Base-by-base conservation (phyloP, 1,140 invertebrate genomes). In the Drosophila guanche region DNA sequence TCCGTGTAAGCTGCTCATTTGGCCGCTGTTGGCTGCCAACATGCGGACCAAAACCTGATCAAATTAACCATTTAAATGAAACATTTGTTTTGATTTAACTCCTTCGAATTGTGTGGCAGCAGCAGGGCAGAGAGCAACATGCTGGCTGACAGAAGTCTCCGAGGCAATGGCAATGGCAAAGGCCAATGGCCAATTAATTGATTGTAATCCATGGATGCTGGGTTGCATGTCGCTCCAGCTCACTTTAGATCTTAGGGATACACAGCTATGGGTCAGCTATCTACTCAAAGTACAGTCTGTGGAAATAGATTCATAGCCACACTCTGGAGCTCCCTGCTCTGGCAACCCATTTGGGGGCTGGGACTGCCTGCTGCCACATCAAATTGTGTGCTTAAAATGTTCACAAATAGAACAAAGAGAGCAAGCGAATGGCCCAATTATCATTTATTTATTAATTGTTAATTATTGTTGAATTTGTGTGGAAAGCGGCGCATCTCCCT, bases 401-500 rank as follows among this genome's bases (percentile, higher is more conserved):
- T 85, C 80, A 76, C 58, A 73, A 58, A 46, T 46, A 45, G 52
- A 57, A 61, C 27, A 33, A 8, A 16, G 8, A 23, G 29, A 12
- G 29, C 45, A 8, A 47, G 6, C 27, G 45, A 22, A 59, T 51
- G 29, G 54, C 40, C 47, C 40, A 69, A 80, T 86, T 86, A 80
- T 85, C 80, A 80, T 88, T 86, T 86, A 86, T 86, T 86, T 86
- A 80, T 85, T 81, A 86, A 81, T 86, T 86, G 86, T 86, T 86
- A 86, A 88, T 86, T 86, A 80, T 86, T 68, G 57, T 81, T 86
- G 88, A 88, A 86, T 86, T 88, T 86, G 81, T 88, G 81, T 86
- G 81, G 81, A 83, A 86, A 86, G 81, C 83, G 79, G 59, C 73
- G 22, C 20, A 76, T 73, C 3, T 16, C 48, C 47, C 56, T 8